These are phyloP conservation scores for Lutjanus erythropterus DNA, from an alignment of 2,113 vertebrate genomes.

Conservation along the genomic window DNA sequence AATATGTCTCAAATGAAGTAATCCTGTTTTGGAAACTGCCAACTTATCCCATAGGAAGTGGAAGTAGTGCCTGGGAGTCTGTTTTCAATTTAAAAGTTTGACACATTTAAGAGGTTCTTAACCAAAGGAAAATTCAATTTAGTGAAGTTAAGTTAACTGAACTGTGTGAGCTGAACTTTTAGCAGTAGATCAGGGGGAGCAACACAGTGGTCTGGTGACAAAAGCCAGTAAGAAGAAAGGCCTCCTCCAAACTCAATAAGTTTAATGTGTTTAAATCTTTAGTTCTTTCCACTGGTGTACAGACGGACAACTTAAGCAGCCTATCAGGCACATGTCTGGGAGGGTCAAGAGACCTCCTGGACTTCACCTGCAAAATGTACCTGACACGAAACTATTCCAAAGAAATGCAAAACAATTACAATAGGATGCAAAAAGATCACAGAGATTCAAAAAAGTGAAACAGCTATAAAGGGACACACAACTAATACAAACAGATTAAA, in stretches of 20 bases:
- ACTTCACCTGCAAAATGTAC: neutral
- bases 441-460: too few relatives aligned
- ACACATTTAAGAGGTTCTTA: conserved; percentile 29
- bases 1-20: conserved; percentile 31
- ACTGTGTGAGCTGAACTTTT: conserved; percentile 3
- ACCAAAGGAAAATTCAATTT: conserved; percentile 31
- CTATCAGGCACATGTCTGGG: neutral
- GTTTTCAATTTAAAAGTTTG: conserved; percentile 54
- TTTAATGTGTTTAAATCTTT: neutral
- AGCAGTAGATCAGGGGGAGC: conserved; percentile 5
- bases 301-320: neutral
- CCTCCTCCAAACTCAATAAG: neutral
- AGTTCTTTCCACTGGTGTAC: neutral
- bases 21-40: conserved; percentile 47
- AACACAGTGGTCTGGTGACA: neutral
- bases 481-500: too few relatives aligned
- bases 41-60: conserved; percentile 32
- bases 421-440: too few relatives aligned
- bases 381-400: neutral
- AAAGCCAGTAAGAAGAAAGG: conserved; percentile 1
- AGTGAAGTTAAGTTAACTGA: neutral
- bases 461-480: too few relatives aligned
- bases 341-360: neutral
- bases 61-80: neutral
- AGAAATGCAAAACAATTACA: neutral